A percentile compares a stretch with the other conserved stretches of the same genome.
Conservation (phyloP, 2,113 vertebrate genomes). For the Dryoscopus gambensis region DNA sequence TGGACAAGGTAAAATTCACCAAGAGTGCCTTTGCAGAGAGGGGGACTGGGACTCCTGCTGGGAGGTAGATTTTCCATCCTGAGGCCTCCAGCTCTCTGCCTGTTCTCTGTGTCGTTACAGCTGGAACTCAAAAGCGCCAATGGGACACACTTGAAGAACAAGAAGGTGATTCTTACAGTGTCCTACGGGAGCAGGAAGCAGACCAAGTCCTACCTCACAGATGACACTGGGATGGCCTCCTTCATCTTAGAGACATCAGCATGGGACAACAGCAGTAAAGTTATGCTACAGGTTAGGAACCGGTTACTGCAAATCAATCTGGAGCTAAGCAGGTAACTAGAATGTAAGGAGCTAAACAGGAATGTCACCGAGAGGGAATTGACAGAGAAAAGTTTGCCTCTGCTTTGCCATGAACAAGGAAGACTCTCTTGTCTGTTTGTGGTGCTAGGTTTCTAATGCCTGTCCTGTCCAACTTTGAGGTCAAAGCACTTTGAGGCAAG, state of each 20-base stretch:
- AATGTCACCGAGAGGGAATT: background rate
- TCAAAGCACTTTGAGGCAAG: background rate
- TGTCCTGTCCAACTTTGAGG: background rate
- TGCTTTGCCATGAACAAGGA: background rate
- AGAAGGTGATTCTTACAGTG: slow-evolving; percentile 26
- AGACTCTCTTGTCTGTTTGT: background rate
- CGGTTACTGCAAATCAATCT: background rate
- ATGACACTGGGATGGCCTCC: slow-evolving; percentile 25
- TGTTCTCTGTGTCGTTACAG: background rate
- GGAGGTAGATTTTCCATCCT: background rate
- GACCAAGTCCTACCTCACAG: background rate
- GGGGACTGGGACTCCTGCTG: background rate
- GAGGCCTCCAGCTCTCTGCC: background rate
- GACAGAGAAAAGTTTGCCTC: background rate
- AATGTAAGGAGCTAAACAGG: background rate
- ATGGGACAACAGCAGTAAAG: slow-evolving; percentile 28
- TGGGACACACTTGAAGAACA: slow-evolving; percentile 21
- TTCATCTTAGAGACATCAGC: slow-evolving; percentile 21
- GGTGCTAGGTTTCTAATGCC: background rate
- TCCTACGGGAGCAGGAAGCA: background rate
- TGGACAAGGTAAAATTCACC: background rate
- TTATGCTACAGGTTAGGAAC: background rate
- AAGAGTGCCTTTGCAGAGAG: background rate
- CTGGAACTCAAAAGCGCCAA: slow-evolving; percentile 44
- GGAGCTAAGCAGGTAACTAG: background rate